phyloP scores from a whole-genome alignment of 35 echinoderm and acorn worm species.

The Stichopus chloronotus region DNA sequence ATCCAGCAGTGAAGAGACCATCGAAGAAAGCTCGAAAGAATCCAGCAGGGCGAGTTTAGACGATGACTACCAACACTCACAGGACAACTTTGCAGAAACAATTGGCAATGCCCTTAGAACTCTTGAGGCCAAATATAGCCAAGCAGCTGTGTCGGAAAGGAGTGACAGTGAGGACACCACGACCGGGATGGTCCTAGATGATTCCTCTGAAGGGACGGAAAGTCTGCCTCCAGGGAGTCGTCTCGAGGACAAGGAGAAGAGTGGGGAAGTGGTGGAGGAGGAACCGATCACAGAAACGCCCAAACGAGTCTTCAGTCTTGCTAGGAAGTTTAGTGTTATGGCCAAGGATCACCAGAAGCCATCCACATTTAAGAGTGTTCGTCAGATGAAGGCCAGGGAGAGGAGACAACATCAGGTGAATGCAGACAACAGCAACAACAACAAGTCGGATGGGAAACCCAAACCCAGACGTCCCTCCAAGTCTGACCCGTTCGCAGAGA shows the following conservation, averaged over 20 bases:
- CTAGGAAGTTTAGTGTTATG: slow-evolving; percentile 78
- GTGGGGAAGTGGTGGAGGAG: slow-evolving; percentile 21
- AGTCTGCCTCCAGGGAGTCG: slow-evolving; percentile 18
- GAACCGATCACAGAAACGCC: slow-evolving; percentile 1
- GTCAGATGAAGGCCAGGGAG: slow-evolving; percentile 44
- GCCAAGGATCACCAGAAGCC: slow-evolving; percentile 68
- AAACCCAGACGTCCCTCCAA: slow-evolving; percentile 45
- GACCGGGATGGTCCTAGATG: slow-evolving; percentile 21
- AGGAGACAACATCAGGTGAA: neutral
- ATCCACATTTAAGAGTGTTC: slow-evolving; percentile 26
- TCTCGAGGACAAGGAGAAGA: neutral
- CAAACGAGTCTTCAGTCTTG: slow-evolving; percentile 67
- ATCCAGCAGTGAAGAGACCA: slow-evolving; percentile 1
- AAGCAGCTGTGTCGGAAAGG: neutral
- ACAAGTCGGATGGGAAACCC: neutral
- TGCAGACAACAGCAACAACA: neutral
- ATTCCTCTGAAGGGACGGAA: slow-evolving; percentile 44
- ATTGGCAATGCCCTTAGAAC: slow-evolving; percentile 76
- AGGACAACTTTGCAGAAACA: slow-evolving; percentile 79
- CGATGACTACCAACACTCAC: slow-evolving; percentile 50
- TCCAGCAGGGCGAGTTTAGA: slow-evolving; percentile 37
- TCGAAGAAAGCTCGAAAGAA: slow-evolving; percentile 45
- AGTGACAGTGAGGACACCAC: slow-evolving; percentile 55
- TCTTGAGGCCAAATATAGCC: slow-evolving; percentile 69
- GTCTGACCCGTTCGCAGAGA: slow-evolving; percentile 52